Percentiles rank a stretch among this genome's conserved stretches.
These are phyloP conservation scores for Ctenicera cuprea DNA, from an alignment of 2,888 invertebrate species.

Conservation along the genomic window DNA sequence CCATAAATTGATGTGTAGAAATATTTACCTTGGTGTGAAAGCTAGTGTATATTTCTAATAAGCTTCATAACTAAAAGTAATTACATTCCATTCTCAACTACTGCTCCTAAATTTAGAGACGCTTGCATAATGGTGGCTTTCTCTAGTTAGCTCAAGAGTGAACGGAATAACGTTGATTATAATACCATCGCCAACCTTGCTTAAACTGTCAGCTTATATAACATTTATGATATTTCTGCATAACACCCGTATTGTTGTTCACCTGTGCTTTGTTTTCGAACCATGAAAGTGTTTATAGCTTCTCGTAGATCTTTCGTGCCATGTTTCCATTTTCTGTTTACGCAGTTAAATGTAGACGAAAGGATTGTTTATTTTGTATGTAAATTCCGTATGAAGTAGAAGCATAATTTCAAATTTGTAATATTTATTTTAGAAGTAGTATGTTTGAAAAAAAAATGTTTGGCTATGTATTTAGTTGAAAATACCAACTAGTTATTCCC, in stretches of 20 bases:
- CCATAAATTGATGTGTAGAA: too few relatives aligned
- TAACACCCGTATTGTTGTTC: not conserved
- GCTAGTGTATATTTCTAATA: not conserved
- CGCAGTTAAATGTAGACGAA: too few relatives aligned
- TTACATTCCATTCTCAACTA: constrained; percentile 13
- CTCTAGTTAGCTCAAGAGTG: not conserved
- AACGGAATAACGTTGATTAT: constrained; percentile 15
- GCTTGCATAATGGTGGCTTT: constrained; percentile 10
- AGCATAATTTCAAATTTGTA: too few relatives aligned
- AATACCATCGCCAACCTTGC: not conserved
- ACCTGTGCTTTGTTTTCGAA: constrained; percentile 3
- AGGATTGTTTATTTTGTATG: too few relatives aligned
- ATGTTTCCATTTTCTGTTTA: not conserved
- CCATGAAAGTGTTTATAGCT: not conserved
- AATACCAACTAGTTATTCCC: too few relatives aligned
- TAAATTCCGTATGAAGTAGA: too few relatives aligned
- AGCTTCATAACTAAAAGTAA: constrained; percentile 15
- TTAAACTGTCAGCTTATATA: constrained; percentile 8
- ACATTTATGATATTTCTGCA: constrained; percentile 9
- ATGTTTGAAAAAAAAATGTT: too few relatives aligned
- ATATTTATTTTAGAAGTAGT: too few relatives aligned
- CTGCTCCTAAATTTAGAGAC: not conserved
- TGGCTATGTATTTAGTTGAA: too few relatives aligned
- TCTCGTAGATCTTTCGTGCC: not conserved
- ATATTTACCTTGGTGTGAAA: too few relatives aligned